Percentiles rank a stretch among this genome's conserved stretches.
phyloP scores from a whole-genome alignment of 2,797 vertebrate genomes.

The Peromyscus melanophrys region DNA sequence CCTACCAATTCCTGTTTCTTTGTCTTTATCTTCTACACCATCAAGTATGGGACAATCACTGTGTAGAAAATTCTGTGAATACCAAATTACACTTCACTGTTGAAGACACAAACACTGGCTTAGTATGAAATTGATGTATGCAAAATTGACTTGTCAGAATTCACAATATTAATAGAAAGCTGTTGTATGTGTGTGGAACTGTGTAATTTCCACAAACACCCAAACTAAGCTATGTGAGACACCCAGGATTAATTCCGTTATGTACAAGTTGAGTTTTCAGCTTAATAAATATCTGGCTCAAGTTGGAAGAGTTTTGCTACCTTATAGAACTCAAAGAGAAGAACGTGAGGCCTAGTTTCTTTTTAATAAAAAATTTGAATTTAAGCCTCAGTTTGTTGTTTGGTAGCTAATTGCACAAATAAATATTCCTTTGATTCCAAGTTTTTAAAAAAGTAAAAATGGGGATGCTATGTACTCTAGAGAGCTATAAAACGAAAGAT shows the following conservation, averaged over 20 bases:
- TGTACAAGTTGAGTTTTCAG: background rate
- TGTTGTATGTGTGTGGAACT: background rate
- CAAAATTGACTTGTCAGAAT: conserved; percentile 26
- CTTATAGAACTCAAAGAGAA: conserved; percentile 4
- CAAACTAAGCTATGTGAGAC: background rate
- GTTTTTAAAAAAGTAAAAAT: conserved; percentile 37
- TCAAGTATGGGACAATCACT: background rate
- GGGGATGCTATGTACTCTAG: background rate
- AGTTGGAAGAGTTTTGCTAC: background rate
- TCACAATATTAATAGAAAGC: background rate
- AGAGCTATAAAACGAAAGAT: conserved; percentile 51
- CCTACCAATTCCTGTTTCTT: background rate
- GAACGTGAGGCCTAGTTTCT: background rate
- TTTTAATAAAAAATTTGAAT: conserved; percentile 7
- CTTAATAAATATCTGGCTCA: background rate
- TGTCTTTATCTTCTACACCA: background rate
- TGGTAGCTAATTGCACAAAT: conserved; percentile 15
- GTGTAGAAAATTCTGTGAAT: background rate
- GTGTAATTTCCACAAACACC: background rate
- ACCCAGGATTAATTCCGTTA: background rate
- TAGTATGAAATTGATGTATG: background rate
- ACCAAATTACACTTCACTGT: background rate
- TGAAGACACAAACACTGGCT: conserved; percentile 43
- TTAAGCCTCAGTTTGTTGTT: conserved; percentile 34
- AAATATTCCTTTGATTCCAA: conserved; percentile 12